Conservation (phyloP, 1,140 invertebrate genomes). For the Popillia japonica region DNA sequence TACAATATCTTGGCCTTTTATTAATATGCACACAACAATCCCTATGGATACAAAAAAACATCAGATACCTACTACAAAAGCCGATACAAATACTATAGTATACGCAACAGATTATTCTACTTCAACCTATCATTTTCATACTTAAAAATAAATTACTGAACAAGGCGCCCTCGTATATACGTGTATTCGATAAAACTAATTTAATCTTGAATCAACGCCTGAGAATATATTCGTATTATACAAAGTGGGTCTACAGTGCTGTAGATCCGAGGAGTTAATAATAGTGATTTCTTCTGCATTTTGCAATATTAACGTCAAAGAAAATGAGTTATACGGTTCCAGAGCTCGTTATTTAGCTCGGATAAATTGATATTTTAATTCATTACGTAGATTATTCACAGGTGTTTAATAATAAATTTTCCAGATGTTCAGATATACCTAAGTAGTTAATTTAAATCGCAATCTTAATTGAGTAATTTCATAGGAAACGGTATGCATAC, state of each 20-base stretch:
- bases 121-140: too few species aligned
- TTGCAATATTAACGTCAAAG: conserved; percentile 5
- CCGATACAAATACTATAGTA: too few species aligned
- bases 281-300: neutral
- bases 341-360: neutral
- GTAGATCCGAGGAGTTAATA: neutral
- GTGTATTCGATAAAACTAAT: neutral
- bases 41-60: too few species aligned
- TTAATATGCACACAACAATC: too few species aligned
- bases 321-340: neutral
- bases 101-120: too few species aligned
- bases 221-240: neutral
- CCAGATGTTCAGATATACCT: too few species aligned
- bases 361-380: neutral
- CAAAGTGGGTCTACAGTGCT: neutral
- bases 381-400: neutral
- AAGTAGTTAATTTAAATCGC: neutral
- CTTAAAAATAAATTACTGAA: too few species aligned
- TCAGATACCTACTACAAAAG: too few species aligned
- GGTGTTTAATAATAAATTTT: neutral
- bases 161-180: too few species aligned
- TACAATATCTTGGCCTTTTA: too few species aligned
- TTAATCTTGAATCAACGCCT: neutral
- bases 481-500: too few species aligned
- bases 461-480: neutral